phyloP scores from a whole-genome alignment of 2,888 invertebrate species.

The Andrena hattorfiana region DNA sequence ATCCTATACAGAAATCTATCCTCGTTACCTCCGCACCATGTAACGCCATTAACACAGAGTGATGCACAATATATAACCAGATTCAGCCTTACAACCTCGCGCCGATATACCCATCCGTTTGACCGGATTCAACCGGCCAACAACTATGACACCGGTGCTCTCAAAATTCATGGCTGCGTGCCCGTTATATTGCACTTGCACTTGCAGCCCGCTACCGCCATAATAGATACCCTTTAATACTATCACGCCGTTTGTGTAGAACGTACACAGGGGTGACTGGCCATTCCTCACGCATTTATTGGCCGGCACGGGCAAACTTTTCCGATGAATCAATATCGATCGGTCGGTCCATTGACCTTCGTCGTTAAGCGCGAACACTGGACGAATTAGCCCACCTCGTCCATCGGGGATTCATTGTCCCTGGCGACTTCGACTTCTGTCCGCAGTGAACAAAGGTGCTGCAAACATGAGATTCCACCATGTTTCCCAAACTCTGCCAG shows the following conservation, averaged over 20 bases:
- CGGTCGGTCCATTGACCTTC: slow-evolving; percentile 39
- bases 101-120: slow-evolving; percentile 73
- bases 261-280: slow-evolving; percentile 52
- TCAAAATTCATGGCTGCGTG: slow-evolving; percentile 80
- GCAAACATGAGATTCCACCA: background rate
- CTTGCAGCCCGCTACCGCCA: slow-evolving; percentile 72
- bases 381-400: slow-evolving; percentile 34
- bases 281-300: slow-evolving; percentile 60
- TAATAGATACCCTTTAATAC: slow-evolving; percentile 80
- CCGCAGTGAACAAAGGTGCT: background rate
- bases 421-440: slow-evolving; percentile 6
- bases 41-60: slow-evolving; percentile 42
- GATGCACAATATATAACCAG: slow-evolving; percentile 31
- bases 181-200: slow-evolving; percentile 79
- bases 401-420: slow-evolving; percentile 10
- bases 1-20: background rate
- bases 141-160: slow-evolving; percentile 66
- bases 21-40: background rate
- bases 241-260: slow-evolving; percentile 52
- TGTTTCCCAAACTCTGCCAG: background rate
- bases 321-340: slow-evolving; percentile 59
- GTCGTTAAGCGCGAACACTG: slow-evolving; percentile 10
- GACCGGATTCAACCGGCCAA: slow-evolving; percentile 52
- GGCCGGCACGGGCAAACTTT: slow-evolving; percentile 36
- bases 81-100: slow-evolving; percentile 57